phyloP scores from a whole-genome alignment of 2,888 invertebrate species.

The Drosophila macrospina region DNA sequence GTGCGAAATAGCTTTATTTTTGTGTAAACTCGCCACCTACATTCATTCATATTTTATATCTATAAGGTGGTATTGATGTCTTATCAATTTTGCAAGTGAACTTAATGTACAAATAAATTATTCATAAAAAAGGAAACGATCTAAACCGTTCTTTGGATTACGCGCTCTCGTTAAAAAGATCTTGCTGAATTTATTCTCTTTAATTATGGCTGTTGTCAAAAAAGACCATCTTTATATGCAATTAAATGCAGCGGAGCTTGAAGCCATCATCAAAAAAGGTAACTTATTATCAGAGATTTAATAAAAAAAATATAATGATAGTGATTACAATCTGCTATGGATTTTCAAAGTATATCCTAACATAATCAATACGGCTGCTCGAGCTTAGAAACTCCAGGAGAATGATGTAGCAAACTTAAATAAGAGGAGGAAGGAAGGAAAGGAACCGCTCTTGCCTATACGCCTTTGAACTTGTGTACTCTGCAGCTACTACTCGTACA shows the following conservation, averaged over 20 bases:
- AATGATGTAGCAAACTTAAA: too few species aligned
- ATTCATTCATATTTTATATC: slow-evolving; percentile 37
- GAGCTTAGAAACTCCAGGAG: too few species aligned
- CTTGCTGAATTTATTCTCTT: not conserved
- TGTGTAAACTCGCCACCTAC: not conserved
- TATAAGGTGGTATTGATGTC: slow-evolving; percentile 36
- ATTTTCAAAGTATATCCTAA: not conserved
- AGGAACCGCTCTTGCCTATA: too few species aligned
- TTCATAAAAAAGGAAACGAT: slow-evolving; percentile 9
- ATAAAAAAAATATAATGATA: not conserved
- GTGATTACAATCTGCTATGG: not conserved
- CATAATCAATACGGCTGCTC: not conserved
- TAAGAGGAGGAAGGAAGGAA: too few species aligned
- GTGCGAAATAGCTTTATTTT: slow-evolving; percentile 5
- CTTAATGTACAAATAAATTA: slow-evolving; percentile 22
- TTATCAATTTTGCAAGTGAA: slow-evolving; percentile 45
- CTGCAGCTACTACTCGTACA: too few species aligned
- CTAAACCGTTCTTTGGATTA: slow-evolving; percentile 62
- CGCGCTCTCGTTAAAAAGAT: slow-evolving; percentile 47
- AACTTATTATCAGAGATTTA: slow-evolving; percentile 26
- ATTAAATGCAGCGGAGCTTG: slow-evolving; percentile 83
- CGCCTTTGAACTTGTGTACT: too few species aligned
- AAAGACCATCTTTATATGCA: slow-evolving; percentile 83
- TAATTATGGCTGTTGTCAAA: slow-evolving; percentile 57
- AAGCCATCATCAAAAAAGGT: slow-evolving; percentile 85